These are phyloP conservation scores for Myzus persicae DNA, from an alignment of 1,140 invertebrate genomes.

Conservation along the genomic window DNA sequence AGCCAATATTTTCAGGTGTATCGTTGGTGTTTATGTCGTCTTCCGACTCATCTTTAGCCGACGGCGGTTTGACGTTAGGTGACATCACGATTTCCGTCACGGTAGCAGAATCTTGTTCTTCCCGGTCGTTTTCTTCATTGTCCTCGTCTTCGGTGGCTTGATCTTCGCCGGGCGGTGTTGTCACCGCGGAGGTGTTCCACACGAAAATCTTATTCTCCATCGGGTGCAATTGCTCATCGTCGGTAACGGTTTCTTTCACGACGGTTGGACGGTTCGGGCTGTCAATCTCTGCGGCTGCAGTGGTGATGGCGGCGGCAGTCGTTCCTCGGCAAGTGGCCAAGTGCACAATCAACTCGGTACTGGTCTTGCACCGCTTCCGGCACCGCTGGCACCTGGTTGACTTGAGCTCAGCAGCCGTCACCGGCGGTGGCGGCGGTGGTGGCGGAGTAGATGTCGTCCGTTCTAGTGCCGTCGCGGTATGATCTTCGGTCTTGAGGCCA, in stretches of 20 bases:
- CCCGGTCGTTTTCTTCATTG: not conserved
- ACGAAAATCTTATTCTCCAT: conserved; percentile 81
- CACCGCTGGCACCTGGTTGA: conserved; percentile 78
- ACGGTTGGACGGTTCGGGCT: too few species aligned
- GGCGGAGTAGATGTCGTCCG: conserved; percentile 61
- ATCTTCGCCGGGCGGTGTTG: conserved; percentile 59
- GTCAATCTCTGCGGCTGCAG: not conserved
- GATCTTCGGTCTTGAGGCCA: conserved; percentile 65
- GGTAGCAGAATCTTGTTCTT: conserved; percentile 43
- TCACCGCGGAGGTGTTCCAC: conserved; percentile 69
- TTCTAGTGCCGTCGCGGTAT: conserved; percentile 61
- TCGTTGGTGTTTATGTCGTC: not conserved
- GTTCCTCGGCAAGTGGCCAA: conserved; percentile 71
- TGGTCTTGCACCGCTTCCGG: conserved; percentile 82
- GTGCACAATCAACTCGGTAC: conserved; percentile 77
- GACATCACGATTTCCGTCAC: not conserved
- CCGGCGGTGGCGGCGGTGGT: conserved; percentile 63
- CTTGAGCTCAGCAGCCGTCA: conserved; percentile 64
- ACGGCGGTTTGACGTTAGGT: not conserved
- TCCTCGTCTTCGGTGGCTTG: not conserved
- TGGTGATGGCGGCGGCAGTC: too few species aligned
- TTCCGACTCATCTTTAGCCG: not conserved
- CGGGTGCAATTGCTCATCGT: conserved; percentile 68
- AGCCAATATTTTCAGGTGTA: not conserved
- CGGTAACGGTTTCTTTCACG: conserved; percentile 29